A percentile compares a stretch with the other conserved stretches of the same genome.
phyloP scores from a whole-genome alignment of 2,113 vertebrate genomes.

The Phocoena phocoena region DNA sequence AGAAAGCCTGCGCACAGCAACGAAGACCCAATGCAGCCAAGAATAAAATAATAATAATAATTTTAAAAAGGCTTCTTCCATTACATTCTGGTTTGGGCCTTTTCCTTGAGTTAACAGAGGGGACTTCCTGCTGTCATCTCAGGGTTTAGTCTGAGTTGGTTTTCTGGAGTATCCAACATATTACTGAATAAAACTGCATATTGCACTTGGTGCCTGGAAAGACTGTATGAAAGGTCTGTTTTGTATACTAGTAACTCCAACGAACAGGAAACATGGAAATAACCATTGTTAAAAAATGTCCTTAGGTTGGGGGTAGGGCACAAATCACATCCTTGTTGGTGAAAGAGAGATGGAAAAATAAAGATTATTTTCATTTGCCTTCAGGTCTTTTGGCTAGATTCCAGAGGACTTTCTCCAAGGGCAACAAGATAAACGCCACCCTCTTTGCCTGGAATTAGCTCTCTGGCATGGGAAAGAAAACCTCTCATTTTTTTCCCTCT shows the following conservation, averaged over 20 bases:
- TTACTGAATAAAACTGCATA: not conserved
- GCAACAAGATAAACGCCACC: not conserved
- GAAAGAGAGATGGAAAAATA: not conserved
- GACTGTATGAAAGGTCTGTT: not conserved
- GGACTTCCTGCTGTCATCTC: not conserved
- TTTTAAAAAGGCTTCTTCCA: not conserved
- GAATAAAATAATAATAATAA: too few species aligned
- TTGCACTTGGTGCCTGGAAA: not conserved
- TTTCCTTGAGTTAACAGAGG: not conserved
- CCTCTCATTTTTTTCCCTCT: not conserved
- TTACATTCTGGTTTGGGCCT: not conserved
- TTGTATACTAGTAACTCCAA: not conserved
- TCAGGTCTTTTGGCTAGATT: not conserved
- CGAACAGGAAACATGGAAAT: not conserved
- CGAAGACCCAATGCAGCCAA: too few species aligned
- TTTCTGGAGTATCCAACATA: not conserved
- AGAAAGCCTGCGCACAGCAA: too few species aligned
- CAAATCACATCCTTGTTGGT: not conserved
- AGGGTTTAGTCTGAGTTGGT: not conserved
- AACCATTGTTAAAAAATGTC: not conserved
- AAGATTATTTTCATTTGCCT: not conserved
- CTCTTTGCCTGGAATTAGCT: not conserved
- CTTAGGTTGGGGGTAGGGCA: not conserved
- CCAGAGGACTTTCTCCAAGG: slow-evolving; percentile 1
- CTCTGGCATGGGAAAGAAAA: not conserved